Evolutionary conservation across 2,113 vertebrate genomes (phyloP), one percentile per base, ranked within the genome.

Genomic region (Burhinus bistriatus): DNA sequence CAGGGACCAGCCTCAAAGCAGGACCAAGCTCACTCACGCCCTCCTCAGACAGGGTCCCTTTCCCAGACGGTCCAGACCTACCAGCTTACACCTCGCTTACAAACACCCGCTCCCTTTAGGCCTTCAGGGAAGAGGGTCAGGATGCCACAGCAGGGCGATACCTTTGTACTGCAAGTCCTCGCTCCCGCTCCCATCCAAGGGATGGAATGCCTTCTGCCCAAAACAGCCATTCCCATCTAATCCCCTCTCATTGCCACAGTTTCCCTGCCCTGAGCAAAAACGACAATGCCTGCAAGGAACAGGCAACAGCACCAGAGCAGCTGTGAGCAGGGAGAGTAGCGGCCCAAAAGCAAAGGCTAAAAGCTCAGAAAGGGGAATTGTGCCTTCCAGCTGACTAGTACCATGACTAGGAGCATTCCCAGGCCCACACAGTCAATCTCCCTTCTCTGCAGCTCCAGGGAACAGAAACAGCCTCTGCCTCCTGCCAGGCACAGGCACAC

Each of bases 381-480:
- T 2, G 22, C 29, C 38, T 15, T 29, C 19, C 14, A 47, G 38
- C 40, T 23, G 16, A 18, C 14, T 6, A 34, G 44, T 8, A 8
- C n/a, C 25, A 11, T 6, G 26, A 6, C 55, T 5, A 9, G 38
- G 47, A 19, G 57, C 6, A 2, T 5, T 38, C 16, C 8, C 29
- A 3, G 38, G 15, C 17, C 32, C 32, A 8, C 32, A 9, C 9
- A 7, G 45, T 9, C 62, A 9, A 17, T 18, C 42, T 30, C 9
- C 36, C 77, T 15, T 5, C 25, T 9, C 73, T 17, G 79, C 9
- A 12, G 58, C 65, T 30, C 29, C 38, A 21, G 19, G 36, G 27
- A 36, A 32, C 1, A 7, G 18, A 4, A 45, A n/a, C 40, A n/a
- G 30, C 36, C n/a, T 30, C 2, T 3, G 2, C 20, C 6, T 44